Conservation (phyloP, 2,113 vertebrate genomes). For the Indicator maculatus region DNA sequence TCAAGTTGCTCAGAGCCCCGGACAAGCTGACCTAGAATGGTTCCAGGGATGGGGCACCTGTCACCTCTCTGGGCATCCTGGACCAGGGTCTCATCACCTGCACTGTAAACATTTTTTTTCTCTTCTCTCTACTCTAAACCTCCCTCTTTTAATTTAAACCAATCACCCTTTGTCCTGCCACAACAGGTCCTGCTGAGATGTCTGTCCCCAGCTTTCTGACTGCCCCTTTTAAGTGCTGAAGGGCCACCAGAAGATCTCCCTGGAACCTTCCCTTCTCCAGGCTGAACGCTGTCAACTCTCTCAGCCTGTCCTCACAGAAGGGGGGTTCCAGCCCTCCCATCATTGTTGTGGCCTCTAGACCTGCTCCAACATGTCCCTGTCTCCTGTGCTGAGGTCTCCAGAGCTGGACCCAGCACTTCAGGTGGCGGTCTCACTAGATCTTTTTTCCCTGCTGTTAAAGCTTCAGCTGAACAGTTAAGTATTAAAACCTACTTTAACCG, state of each 20-base stretch:
- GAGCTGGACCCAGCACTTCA: background rate
- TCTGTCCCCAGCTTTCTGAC: background rate
- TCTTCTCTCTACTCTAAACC: no score
- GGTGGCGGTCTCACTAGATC: background rate
- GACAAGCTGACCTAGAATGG: background rate
- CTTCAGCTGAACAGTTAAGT: background rate
- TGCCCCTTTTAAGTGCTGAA: background rate
- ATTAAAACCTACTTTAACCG: background rate
- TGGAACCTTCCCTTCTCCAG: background rate
- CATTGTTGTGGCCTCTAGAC: background rate
- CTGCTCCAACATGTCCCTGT: background rate
- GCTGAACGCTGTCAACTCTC: background rate
- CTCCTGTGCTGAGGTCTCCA: background rate
- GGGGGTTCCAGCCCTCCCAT: no score
- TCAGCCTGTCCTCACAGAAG: no score
- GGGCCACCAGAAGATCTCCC: background rate
- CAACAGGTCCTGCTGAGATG: background rate
- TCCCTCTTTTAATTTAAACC: background rate
- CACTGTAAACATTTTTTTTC: background rate
- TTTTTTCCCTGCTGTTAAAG: rapidly evolving
- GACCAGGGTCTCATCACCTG: background rate
- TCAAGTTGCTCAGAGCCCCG: background rate
- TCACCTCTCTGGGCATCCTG: no score
- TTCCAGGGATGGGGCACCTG: background rate
- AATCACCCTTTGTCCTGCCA: background rate